Conservation (phyloP, 2,888 invertebrate genomes). For the Spodoptera picta region DNA sequence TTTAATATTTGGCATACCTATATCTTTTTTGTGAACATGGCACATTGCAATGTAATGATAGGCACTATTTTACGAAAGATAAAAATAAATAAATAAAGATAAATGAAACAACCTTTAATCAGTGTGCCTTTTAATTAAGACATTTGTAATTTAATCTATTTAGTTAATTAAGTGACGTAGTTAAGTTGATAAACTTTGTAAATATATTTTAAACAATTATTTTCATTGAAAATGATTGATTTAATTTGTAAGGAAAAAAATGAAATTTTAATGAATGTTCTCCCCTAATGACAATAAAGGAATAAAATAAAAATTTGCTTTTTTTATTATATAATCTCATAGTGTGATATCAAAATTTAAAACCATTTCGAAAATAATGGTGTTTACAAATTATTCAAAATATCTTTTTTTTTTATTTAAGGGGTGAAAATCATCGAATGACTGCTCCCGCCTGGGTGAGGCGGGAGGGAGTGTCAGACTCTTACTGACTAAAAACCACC, state of each 20-base stretch:
- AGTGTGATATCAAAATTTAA: too few relatives aligned
- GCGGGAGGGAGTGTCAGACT: too few relatives aligned
- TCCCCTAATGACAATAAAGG: conserved; percentile 87
- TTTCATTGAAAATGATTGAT: conserved; percentile 83
- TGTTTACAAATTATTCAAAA: too few relatives aligned
- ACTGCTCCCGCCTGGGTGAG: too few relatives aligned
- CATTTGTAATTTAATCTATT: conserved; percentile 81
- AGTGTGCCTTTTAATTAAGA: conserved; percentile 79
- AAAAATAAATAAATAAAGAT: conserved; percentile 19
- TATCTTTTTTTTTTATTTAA: too few relatives aligned
- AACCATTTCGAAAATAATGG: too few relatives aligned
- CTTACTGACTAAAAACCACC: too few relatives aligned
- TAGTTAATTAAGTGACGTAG: conserved; percentile 64
- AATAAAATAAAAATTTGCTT: conserved; percentile 71
- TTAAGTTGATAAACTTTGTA: conserved; percentile 74
- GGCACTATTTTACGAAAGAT: conserved; percentile 47
- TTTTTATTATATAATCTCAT: conserved; percentile 5
- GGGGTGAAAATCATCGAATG: too few relatives aligned
- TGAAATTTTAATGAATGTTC: conserved; percentile 85
- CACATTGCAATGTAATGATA: conserved; percentile 50
- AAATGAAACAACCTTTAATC: conserved; percentile 56
- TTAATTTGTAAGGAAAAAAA: conserved; percentile 81
- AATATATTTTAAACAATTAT: conserved; percentile 84
- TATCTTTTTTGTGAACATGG: conserved; percentile 34
- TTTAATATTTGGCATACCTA: conserved; percentile 19